phyloP scores from a whole-genome alignment of 2,888 invertebrate species.

The Ophonus ardosiacus region DNA sequence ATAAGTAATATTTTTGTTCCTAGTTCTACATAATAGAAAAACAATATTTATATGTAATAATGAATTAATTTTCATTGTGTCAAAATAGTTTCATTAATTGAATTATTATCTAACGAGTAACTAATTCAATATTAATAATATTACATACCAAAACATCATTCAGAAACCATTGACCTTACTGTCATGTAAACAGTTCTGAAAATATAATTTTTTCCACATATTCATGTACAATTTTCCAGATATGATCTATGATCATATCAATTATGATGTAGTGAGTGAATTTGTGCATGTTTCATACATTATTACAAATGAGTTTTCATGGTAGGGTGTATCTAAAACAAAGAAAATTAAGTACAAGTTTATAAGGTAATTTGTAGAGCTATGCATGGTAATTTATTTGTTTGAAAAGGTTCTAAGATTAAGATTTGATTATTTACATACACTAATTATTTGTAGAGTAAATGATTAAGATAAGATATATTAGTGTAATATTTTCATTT shows the following conservation, averaged over 20 bases:
- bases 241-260: slow-evolving; percentile 11
- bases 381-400: neutral
- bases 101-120: neutral
- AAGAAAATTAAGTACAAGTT: neutral
- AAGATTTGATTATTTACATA: no score
- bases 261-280: slow-evolving; percentile 11
- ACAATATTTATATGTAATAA: no score
- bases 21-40: no score
- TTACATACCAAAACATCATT: neutral
- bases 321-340: neutral
- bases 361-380: neutral
- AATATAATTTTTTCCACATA: neutral
- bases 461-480: no score
- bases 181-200: slow-evolving; percentile 7
- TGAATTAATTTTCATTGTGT: no score
- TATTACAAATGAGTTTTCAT: slow-evolving; percentile 9
- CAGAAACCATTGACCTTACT: neutral
- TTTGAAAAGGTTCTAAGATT: neutral
- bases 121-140: neutral
- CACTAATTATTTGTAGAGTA: no score
- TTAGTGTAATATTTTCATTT: no score
- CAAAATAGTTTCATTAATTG: neutral
- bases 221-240: slow-evolving; percentile 10
- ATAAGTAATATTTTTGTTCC: no score
- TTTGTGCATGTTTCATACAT: slow-evolving; percentile 30